Base-by-base conservation (phyloP, 1,140 invertebrate genomes). In the Drosophila sp. region DNA sequence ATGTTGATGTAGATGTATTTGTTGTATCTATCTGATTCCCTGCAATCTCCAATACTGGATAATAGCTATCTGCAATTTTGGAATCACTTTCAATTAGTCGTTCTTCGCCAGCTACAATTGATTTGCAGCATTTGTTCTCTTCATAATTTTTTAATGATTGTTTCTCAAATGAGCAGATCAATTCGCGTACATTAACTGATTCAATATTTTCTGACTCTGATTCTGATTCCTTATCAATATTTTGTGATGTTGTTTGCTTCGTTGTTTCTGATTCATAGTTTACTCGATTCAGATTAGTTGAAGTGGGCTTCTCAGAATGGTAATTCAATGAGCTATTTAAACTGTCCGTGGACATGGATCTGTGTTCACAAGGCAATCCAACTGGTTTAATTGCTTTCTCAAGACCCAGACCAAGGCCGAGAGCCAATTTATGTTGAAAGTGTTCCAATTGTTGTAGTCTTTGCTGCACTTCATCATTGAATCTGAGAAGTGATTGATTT, bases 111-210 rank as follows among this genome's bases (percentile, higher is more conserved):
- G 5, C 2, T 27, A 11, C n/a, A 8, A 16, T 7, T 13, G 27
- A 3, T 18, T 69, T 36, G 8, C 1, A 13, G n/a, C 21, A 14
- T n/a, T 50, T 25, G 7, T 9, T 54, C 11, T 48, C 48, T 9
- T 62, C 61, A 0, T 46, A 27, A 18, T 86, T 58, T 14, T 13
- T 32, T 14, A 69, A 8, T 5, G 54, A 65, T 7, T 91, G 86
- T 43, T 89, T 58, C 21, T 91, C 90, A 72, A 95, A 95, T 58
- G 93, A 94, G 56, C 93, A 92, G 46, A 95, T 95, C 13, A 95
- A 72, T 18, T 93, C 93, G 74, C 93, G 94, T 0, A 95, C 94
- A 6, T 94, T 94, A 4, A 95, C 86, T 57, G 94, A 93, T 6
- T 93, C 93, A 38, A 48, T 21, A 48, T 32, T 13, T 29, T 50